Base-by-base conservation (phyloP, 2,797 vertebrate species). In the Pantherophis alleghaniensis region DNA sequence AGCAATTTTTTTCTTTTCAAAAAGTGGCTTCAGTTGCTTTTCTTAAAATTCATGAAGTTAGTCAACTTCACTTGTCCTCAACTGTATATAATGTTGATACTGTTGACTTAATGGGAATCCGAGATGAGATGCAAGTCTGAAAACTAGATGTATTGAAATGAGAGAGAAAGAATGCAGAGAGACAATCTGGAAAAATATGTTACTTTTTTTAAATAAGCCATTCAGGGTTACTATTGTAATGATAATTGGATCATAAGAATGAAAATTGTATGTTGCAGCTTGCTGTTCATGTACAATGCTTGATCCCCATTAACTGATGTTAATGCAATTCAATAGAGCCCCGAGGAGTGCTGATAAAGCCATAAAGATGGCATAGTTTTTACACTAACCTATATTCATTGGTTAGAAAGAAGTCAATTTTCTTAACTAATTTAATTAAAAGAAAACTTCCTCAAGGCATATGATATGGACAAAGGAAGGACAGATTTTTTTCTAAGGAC, bases 341-440 rank as follows among this genome's bases (percentile, higher is more conserved):
- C 63, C 0, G 28, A 92, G 89, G 93, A 92, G 47, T 42, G 42
- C 47, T 90, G 55, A 61, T 53, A 91, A 92, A 66, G 16, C 51
- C 59, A 53, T 60, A 88, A 51, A 32, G 56, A 91, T 83, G 37
- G 59, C 59, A 92, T 63, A 37, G 26, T 86, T 91, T 88, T 87
- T 60, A 86, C 57, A 88, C 59, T 88, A 57, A 66, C 59, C 10
- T 60, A 86, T 83, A 53, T 89, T 91, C 86, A 92, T 89, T 92
- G 87, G 86, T 91, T 66, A 83, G 51, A 66, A 74, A 60, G 47
- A 74, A 90, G 26, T 57, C 56, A 88, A 26, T 42, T 24, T 86
- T 55, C n/a, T 92, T 92, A 91, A 92, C 90, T 91, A 92, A 86
- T 59, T 83, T 83, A 91, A 92, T 88, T 66, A 63, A 57, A 63